Base-by-base conservation (phyloP, 2,797 vertebrate genomes). In the Protonibea diacanthus region DNA sequence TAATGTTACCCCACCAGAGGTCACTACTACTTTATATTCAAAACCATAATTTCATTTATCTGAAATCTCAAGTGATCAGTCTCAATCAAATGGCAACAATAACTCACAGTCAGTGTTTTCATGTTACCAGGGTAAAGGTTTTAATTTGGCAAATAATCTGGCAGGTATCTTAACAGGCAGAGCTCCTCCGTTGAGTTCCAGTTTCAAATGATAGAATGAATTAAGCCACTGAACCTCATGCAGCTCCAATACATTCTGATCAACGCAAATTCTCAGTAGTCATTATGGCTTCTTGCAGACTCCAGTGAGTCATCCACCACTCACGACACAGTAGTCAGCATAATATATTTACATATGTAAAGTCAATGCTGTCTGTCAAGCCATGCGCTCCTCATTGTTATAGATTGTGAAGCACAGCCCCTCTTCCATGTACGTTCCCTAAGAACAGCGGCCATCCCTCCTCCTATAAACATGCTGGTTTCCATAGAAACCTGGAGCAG, bases 381-480 rank as follows among this genome's bases (percentile, higher is more conserved):
- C 29, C 27, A 2, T 56, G 44, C n/a, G 20, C 62, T 52, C 14
- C 21, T 80, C 57, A 56, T 68, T 71, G 51, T 66, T 42, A 51
- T 13, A 62, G 70, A 55, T 40, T 60, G 68, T 29, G 29, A 6
- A 58, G 29, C 29, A 55, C 63, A 78, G 42, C 51, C 23, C 27
- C 20, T 77, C 64, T 49, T 73, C 38, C 20, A 49, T 67, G 68
- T 65, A 20, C 25, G 74, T 38, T 70, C 68, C 68, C 59, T 59
- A 59, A 61, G 64, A 64, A 44, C 62, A 61, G 82, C 77, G 58
- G 73, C 61, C 85, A 77, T 77, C 65, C 74, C 71, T 89, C 78
- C 60, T 68, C 81, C 78, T 79, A 84, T 91, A 92, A 94, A 95
- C 93, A 94, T 60, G 45, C 56, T 74, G 78, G 94, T 95, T 93